Percentiles rank a stretch among this genome's conserved stretches.
These are phyloP conservation scores for Dasyurus viverrinus DNA, from an alignment of 2,113 vertebrate genomes.

Conservation along the genomic window DNA sequence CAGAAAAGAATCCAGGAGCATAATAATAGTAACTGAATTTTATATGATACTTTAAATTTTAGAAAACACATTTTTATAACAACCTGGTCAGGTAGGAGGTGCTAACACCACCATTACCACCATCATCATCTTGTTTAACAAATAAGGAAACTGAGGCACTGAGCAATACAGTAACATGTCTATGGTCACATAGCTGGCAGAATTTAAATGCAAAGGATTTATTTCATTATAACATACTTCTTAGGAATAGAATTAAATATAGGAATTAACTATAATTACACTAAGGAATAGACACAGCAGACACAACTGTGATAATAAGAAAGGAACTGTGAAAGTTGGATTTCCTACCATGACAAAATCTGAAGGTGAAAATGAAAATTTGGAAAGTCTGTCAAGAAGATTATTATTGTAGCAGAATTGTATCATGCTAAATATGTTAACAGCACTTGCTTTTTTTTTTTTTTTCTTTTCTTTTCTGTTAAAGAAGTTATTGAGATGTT, in stretches of 20 bases:
- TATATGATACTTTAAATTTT: background rate
- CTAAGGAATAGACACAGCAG: constrained; percentile 12
- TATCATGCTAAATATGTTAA: background rate
- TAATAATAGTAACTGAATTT: background rate
- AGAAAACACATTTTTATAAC: background rate
- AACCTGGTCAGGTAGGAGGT: background rate
- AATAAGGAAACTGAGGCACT: background rate
- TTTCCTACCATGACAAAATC: background rate
- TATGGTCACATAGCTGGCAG: background rate
- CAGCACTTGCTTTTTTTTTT: background rate
- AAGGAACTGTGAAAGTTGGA: background rate
- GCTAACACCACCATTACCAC: no score
- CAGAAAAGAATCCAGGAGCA: background rate
- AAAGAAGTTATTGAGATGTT: background rate
- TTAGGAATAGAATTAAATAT: background rate
- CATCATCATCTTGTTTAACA: background rate
- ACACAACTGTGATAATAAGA: constrained; percentile 1
- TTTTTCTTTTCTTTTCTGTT: no score
- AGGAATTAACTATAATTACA: background rate
- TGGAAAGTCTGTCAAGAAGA: background rate
- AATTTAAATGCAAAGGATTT: background rate
- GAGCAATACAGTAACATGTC: background rate
- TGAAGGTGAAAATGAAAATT: background rate
- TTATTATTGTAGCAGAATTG: background rate
- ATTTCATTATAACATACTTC: background rate